phyloP scores from a whole-genome alignment of 1,140 invertebrate genomes.

The Aporrectodea caliginosa region DNA sequence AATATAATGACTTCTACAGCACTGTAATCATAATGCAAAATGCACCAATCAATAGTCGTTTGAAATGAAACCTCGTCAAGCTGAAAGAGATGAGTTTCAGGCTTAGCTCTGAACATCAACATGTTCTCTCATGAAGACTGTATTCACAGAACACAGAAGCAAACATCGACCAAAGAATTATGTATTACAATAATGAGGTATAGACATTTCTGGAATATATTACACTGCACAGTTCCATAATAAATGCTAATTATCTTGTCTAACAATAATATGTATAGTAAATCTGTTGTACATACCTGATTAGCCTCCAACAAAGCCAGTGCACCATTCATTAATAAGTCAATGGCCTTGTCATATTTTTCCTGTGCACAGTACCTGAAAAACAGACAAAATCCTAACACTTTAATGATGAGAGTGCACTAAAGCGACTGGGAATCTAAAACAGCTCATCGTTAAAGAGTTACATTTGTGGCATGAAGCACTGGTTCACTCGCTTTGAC shows the following conservation, averaged over 20 bases:
- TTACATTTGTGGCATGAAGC: no score
- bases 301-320: constrained; percentile 70
- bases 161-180: not conserved
- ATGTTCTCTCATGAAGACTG: not conserved
- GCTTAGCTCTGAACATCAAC: not conserved
- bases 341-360: constrained; percentile 75
- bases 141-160: not conserved
- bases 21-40: no score
- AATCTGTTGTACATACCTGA: constrained; percentile 61
- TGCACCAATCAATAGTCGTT: no score
- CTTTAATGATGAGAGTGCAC: not conserved
- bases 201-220: no score
- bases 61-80: no score
- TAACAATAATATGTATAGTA: not conserved
- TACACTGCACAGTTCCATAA: no score
- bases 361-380: constrained; percentile 57
- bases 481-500: no score
- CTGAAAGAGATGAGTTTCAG: no score
- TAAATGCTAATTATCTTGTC: not conserved
- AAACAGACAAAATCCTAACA: constrained; percentile 27
- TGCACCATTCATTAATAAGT: constrained; percentile 77
- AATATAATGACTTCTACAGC: no score
- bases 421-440: not conserved
- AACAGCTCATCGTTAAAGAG: not conserved
- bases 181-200: no score